A percentile compares a stretch with the other conserved stretches of the same genome.
These are phyloP conservation scores for Festucalex cinctus DNA, from an alignment of 2,113 vertebrate species.

Conservation along the genomic window DNA sequence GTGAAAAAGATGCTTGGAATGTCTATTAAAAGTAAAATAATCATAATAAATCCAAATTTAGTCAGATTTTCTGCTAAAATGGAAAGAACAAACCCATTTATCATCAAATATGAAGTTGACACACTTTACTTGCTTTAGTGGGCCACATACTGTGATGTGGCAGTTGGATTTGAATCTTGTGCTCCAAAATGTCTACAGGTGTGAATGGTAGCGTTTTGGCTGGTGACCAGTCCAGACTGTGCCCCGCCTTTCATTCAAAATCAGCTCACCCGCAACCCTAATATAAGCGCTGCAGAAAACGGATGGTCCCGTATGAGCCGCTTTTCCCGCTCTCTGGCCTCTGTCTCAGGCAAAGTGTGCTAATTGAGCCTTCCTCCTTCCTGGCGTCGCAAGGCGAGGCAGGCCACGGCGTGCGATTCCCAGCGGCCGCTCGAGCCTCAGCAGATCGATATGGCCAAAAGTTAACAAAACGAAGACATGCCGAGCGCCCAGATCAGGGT, in stretches of 20 bases:
- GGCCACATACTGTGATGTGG: no score
- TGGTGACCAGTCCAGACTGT: not conserved
- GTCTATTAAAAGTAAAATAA: no score
- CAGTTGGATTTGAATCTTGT: no score
- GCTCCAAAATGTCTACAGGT: no score
- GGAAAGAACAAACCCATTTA: no score
- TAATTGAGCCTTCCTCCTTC: conserved; percentile 75
- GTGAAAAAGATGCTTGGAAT: no score
- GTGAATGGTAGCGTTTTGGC: no score
- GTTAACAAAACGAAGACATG: conserved; percentile 77
- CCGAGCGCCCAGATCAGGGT: conserved; percentile 66
- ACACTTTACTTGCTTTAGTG: no score
- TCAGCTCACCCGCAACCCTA: not conserved
- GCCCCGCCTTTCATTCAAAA: not conserved
- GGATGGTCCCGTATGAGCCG: not conserved
- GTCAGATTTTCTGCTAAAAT: no score
- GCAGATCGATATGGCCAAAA: conserved; percentile 67
- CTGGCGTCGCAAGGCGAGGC: conserved; percentile 58
- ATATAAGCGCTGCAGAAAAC: not conserved
- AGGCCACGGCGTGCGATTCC: conserved; percentile 63
- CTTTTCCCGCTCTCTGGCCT: conserved; percentile 20
- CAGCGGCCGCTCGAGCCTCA: conserved; percentile 68
- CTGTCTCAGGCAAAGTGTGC: conserved; percentile 51
- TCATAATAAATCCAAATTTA: no score
- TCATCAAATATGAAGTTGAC: no score